phyloP scores from a whole-genome alignment of 2,113 vertebrate genomes.

The Myotis yumanensis region DNA sequence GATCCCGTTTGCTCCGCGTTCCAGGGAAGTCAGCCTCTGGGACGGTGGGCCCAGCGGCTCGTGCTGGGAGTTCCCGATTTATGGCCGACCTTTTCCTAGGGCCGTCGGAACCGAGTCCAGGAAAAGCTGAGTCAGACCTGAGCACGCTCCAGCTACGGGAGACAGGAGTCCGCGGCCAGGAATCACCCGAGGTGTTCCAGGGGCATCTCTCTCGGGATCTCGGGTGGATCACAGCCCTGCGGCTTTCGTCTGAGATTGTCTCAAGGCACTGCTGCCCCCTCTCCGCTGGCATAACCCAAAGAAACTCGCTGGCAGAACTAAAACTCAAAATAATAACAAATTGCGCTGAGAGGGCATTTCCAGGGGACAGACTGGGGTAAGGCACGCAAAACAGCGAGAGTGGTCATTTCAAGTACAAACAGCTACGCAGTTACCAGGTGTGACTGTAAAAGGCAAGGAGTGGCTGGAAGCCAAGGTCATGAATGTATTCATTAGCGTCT shows the following conservation, averaged over 20 bases:
- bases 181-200: neutral
- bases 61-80: neutral
- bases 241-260: neutral
- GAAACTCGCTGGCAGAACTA: neutral
- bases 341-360: neutral
- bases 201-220: neutral
- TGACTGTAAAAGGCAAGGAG: neutral
- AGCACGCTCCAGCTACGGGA: neutral
- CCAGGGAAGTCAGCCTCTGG: neutral
- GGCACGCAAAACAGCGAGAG: neutral
- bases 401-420: neutral
- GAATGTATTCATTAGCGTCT: neutral
- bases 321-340: slow-evolving; percentile 32
- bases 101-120: slow-evolving; percentile 7
- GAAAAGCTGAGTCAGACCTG: neutral
- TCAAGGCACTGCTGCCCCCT: neutral
- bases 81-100: neutral
- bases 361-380: neutral
- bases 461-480: neutral
- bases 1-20: neutral
- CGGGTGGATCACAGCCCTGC: neutral
- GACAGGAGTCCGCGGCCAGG: neutral
- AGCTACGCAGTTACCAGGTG: neutral
- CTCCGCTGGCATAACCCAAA: neutral
- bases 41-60: neutral